Percentiles rank a stretch among this genome's conserved stretches.
These are phyloP conservation scores for Hippoglossus hippoglossus DNA, from an alignment of 2,797 vertebrate genomes.

Conservation along the genomic window DNA sequence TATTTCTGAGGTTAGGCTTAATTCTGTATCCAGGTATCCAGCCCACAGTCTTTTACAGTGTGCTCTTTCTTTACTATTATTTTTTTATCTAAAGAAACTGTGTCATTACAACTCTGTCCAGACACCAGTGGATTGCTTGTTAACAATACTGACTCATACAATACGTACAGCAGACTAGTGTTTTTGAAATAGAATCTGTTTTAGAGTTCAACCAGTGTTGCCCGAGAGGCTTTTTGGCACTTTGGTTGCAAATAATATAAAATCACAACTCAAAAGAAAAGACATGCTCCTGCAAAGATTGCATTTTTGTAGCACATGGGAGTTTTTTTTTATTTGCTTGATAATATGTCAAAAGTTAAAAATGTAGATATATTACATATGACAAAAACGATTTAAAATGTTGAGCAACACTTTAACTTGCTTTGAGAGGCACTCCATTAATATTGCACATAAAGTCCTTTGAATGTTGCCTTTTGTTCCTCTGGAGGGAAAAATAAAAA, in stretches of 20 bases:
- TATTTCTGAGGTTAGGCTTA: conserved; percentile 50
- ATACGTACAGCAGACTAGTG: conserved; percentile 64
- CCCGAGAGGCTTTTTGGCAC: conserved; percentile 66
- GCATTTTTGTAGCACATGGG: too few species aligned
- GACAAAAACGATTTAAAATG: neutral
- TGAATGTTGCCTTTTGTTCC: too few species aligned
- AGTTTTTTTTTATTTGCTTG: neutral
- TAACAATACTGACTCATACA: conserved; percentile 60
- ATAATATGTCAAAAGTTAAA: too few species aligned
- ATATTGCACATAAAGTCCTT: too few species aligned
- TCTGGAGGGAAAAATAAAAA: too few species aligned
- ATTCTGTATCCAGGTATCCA: conserved; percentile 50
- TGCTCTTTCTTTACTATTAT: conserved; percentile 75
- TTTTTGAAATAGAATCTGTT: conserved; percentile 60
- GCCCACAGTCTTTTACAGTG: conserved; percentile 60
- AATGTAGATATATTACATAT: too few species aligned
- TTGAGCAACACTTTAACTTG: neutral
- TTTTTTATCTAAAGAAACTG: conserved; percentile 82
- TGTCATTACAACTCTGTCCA: conserved; percentile 61
- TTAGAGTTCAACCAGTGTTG: conserved; percentile 58
- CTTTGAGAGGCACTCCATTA: too few species aligned
- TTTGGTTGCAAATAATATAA: conserved; percentile 52
- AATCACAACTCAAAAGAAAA: conserved; percentile 59
- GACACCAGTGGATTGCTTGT: conserved; percentile 68
- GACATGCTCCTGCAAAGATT: conserved; percentile 8